Evolutionary conservation across 2,797 vertebrate genomes (phyloP).

Genomic region (Hippocampus kuda): DNA sequence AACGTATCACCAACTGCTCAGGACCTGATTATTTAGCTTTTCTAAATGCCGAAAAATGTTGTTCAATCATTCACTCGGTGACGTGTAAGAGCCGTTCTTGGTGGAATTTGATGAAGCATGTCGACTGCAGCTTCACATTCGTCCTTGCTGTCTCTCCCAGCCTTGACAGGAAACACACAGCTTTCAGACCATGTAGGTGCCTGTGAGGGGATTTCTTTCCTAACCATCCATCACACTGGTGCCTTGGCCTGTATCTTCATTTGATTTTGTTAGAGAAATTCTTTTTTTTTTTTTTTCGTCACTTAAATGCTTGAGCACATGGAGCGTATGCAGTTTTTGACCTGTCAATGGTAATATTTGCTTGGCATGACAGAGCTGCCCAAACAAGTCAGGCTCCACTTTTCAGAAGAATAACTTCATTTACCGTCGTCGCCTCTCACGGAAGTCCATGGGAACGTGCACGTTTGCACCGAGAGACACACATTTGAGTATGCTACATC

Average conservation of each 20-base stretch:
- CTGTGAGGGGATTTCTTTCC: conserved; percentile 1
- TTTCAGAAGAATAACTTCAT: conserved; percentile 20
- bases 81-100: no score
- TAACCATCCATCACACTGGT: background rate
- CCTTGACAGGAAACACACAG: background rate
- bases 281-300: conserved; percentile 6
- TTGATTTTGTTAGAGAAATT: background rate
- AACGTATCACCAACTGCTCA: no score
- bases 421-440: conserved; percentile 16
- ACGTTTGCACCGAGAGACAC: conserved; percentile 13
- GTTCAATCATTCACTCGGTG: no score
- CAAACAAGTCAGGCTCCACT: conserved; percentile 2
- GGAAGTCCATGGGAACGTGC: conserved; percentile 2
- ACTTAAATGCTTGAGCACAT: conserved; percentile 13
- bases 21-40: no score
- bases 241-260: conserved; percentile 11
- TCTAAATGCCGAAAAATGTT: no score
- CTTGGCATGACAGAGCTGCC: conserved; percentile 20
- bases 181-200: background rate
- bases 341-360: conserved; percentile 27
- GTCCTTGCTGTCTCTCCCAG: background rate
- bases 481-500: background rate
- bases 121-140: background rate
- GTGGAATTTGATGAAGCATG: background rate
- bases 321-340: conserved; percentile 6